Evolutionary conservation across 2,888 invertebrate species (phyloP).

Genomic region (Limenitis camilla): DNA sequence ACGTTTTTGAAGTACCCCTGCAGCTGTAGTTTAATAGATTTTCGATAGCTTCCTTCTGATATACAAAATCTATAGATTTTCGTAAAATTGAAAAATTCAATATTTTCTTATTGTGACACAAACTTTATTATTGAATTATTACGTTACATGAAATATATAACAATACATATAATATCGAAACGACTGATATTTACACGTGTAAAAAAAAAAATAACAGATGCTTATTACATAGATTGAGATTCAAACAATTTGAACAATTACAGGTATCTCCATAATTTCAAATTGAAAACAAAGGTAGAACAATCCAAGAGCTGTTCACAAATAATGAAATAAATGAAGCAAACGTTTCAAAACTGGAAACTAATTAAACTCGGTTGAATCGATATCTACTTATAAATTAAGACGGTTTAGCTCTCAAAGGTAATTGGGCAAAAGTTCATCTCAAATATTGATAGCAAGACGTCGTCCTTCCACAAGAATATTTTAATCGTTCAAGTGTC

Average conservation of each 20-base stretch:
- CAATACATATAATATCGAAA: neutral
- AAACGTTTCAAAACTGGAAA: conserved; percentile 54
- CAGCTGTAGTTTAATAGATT: conserved; percentile 21
- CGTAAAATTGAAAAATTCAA: neutral
- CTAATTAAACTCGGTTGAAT: conserved; percentile 68
- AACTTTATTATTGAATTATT: too few relatives aligned
- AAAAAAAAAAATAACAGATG: neutral
- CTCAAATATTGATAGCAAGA: conserved; percentile 58
- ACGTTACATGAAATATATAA: too few relatives aligned
- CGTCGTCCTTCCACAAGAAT: conserved; percentile 30
- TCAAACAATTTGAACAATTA: conserved; percentile 14
- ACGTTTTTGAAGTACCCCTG: conserved; percentile 15
- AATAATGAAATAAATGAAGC: conserved; percentile 56
- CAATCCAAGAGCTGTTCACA: conserved; percentile 29
- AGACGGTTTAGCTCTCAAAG: conserved; percentile 62
- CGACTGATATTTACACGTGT: neutral
- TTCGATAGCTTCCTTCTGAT: conserved; percentile 13
- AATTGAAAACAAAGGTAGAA: conserved; percentile 21
- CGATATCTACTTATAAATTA: conserved; percentile 65
- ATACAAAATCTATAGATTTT: conserved; percentile 3
- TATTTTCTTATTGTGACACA: neutral
- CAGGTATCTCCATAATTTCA: conserved; percentile 20
- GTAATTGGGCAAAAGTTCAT: conserved; percentile 64
- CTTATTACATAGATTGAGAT: conserved; percentile 7
- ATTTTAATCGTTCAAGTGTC: conserved; percentile 31